Base-by-base conservation (phyloP, 2,113 vertebrate genomes). In the Noctilio leporinus region DNA sequence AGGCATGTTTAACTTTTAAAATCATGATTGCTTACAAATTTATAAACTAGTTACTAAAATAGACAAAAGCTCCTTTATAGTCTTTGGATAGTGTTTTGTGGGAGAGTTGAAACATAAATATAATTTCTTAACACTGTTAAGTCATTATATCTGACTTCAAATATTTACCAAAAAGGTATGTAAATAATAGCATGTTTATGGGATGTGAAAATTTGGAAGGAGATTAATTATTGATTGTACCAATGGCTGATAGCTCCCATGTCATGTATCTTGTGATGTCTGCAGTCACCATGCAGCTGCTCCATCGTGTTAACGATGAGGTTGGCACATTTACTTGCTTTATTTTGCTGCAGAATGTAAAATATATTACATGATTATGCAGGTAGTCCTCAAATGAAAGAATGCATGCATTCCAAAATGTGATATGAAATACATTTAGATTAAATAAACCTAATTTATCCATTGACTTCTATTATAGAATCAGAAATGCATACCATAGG, bases 381-480 rank as follows among this genome's bases (percentile, higher is more conserved):
- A 93, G 93, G 89, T 96, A 97, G 49, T 30, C 38, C 78, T 95
- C 85, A 96, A 92, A 82, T 86, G 78, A 70, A 95, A 95, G 77
- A 94, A 93, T 4, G 0, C 5, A 9, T 65, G 49, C 69, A 86
- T 95, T 92, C n/a, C 24, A 81, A 51, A 64, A 49, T 55, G 51
- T 92, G 72, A 45, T 89, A 3, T 86, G 76, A 62, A 89, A 59
- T 57, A 89, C 91, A 93, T 89, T 95, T 82, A 45, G n/a, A 78
- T 96, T 82, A 95, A 96, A 89, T 96, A 65, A 91, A 94, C 73
- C 53, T 85, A 49, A 95, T 62, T 96, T 96, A 89, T 35, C 91
- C 49, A 51, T 59, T 87, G 82, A 85, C 55, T 92, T 90, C 91
- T 82, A 69, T 78, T 80, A 86, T 78, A 86, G 45, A 97, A 93